phyloP scores from a whole-genome alignment of 64 coral and sea anemone genomes.

The Orbicella faveolata region DNA sequence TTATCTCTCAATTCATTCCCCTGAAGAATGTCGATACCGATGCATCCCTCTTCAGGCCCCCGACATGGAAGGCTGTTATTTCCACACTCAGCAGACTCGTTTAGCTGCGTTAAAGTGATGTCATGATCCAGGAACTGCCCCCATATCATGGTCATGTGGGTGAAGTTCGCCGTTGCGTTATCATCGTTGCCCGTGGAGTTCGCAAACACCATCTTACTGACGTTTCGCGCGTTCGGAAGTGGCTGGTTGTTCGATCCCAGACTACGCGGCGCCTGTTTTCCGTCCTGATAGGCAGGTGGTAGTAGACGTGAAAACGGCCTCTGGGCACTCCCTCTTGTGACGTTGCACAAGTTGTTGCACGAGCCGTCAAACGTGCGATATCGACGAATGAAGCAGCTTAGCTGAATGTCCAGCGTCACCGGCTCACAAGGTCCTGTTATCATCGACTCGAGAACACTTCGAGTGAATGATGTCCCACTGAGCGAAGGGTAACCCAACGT shows the following conservation, averaged over 20 bases:
- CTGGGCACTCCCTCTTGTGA: neutral
- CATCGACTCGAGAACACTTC: neutral
- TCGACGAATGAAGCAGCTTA: constrained; percentile 5
- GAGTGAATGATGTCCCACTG: neutral
- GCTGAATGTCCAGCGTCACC: neutral
- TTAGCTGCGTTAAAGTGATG: constrained; percentile 8
- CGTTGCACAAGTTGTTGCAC: constrained; percentile 23
- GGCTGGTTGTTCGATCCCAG: neutral
- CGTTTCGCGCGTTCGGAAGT: constrained; percentile 36
- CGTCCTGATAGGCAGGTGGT: constrained; percentile 15
- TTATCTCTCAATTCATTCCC: constrained; percentile 18
- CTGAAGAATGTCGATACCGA: neutral
- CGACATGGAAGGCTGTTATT: neutral
- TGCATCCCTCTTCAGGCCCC: constrained; percentile 9
- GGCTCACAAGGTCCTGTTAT: neutral
- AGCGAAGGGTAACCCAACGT: neutral
- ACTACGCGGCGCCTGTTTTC: neutral
- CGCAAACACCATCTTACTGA: constrained; percentile 40
- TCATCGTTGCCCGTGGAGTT: neutral
- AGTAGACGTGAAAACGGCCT: constrained; percentile 2
- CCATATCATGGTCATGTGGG: constrained; percentile 51
- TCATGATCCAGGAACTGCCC: constrained; percentile 56
- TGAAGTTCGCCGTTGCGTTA: neutral
- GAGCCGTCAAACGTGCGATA: constrained; percentile 24
- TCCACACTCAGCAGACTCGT: neutral